Conservation (phyloP, 2,113 vertebrate species). For the Amia ocellicauda region DNA sequence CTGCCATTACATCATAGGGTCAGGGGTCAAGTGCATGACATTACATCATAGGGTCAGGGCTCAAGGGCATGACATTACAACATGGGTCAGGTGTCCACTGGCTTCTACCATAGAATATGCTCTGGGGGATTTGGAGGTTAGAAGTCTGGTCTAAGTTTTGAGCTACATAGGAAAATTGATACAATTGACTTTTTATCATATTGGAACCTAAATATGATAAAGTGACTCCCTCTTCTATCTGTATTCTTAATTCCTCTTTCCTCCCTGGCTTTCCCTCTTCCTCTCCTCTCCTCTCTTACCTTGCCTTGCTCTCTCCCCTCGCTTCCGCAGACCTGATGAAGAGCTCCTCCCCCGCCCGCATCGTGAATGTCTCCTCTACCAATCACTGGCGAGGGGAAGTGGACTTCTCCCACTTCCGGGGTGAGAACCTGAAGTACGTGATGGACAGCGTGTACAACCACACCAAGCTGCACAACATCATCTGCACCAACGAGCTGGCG, state of each 20-base stretch:
- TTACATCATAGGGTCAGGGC: too few relatives aligned
- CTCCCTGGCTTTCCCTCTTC: neutral
- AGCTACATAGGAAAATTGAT: too few relatives aligned
- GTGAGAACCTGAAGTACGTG: conserved; percentile 22
- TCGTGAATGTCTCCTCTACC: conserved; percentile 72
- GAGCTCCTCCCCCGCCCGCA: conserved; percentile 62
- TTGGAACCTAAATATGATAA: too few relatives aligned
- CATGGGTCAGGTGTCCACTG: neutral
- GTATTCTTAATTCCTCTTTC: neutral
- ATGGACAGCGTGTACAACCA: conserved; percentile 53
- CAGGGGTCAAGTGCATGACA: too few relatives aligned
- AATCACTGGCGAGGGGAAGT: conserved; percentile 58
- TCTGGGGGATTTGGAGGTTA: too few relatives aligned
- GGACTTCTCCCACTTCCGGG: conserved; percentile 62
- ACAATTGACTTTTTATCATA: too few relatives aligned
- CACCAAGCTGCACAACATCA: conserved; percentile 80
- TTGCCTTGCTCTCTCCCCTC: neutral
- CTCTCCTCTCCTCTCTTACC: neutral
- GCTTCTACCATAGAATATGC: too few relatives aligned
- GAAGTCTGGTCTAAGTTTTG: too few relatives aligned
- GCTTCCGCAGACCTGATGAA: conserved; percentile 64
- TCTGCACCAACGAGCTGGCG: conserved; percentile 75
- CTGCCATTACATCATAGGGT: neutral
- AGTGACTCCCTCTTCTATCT: neutral
- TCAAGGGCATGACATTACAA: neutral